Base-by-base conservation (phyloP, 2,113 vertebrate species). In the Macquaria australasica region DNA sequence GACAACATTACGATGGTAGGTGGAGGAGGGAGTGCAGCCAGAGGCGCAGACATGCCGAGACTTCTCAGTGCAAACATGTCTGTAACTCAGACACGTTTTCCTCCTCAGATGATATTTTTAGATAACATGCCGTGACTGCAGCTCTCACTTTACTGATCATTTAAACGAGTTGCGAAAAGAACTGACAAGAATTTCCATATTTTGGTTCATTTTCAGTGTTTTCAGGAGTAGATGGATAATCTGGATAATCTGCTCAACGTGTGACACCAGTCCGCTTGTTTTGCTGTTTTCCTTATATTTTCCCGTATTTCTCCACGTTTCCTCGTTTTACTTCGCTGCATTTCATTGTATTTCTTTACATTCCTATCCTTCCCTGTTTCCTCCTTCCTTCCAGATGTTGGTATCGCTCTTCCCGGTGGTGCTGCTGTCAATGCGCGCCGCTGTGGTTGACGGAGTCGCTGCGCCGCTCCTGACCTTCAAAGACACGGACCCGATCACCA, bases 401-500 rank as follows among this genome's bases (percentile, higher is more conserved):
- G 0, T 39, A 0, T 18, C 18, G 0, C n/a, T 83, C 28, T 5
- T 81, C 28, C 21, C 9, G 3, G 0, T 76, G 3, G 0, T 76
- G 8, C 1, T 79, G 51, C 51, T 81, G 21, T 20, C 14, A 0
- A 0, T 1, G 53, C 41, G 0, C 39, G 2, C 5, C 3, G 7
- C 15, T 0, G 4, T 2, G 8, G 16, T 0, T 0, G 0, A 1
- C 21, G 3, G 56, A 25, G 15, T 9, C 10, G 14, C 31, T 16
- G 2, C 34, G 1, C 14, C 25, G 23, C 7, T 0, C 0, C 53
- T 0, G 1, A 93, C 92, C 9, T 96, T 83, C 70, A 39, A 8
- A 0, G 21, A 67, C 14, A 68, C 0, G 3, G 93, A 93, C 59
- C 89, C 69, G 23, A 0, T 3, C 16, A 86, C 74, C 8, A 87